Conservation (phyloP, 92 coral and sea anemone species). For the Phenganax marumi region DNA sequence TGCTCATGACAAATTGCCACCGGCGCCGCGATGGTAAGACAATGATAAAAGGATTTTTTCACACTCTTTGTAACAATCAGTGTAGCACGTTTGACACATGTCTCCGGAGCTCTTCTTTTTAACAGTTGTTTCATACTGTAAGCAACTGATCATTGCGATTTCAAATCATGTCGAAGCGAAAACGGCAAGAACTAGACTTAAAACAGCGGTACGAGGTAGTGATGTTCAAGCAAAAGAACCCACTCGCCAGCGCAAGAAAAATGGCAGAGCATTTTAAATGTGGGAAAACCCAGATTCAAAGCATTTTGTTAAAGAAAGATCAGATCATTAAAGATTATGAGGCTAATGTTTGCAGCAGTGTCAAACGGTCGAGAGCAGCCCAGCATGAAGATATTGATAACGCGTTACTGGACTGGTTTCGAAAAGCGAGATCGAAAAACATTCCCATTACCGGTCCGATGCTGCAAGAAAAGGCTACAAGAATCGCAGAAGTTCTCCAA, state of each 20-base stretch:
- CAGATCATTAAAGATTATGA: conserved; percentile 44
- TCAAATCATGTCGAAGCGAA: conserved; percentile 40
- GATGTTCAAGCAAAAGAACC: conserved; percentile 31
- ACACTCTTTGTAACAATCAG: background rate
- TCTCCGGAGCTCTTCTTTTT: background rate
- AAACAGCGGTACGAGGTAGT: conserved; percentile 50
- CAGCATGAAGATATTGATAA: conserved; percentile 43
- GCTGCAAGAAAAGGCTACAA: conserved; percentile 52
- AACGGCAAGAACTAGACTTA: conserved; percentile 53
- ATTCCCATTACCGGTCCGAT: conserved; percentile 42
- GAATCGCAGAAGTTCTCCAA: conserved; percentile 50
- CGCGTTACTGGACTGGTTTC: conserved; percentile 45
- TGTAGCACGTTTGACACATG: background rate
- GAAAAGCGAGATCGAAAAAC: conserved; percentile 28
- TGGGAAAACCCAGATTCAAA: conserved; percentile 47
- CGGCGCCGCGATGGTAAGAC: background rate
- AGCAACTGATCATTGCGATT: background rate
- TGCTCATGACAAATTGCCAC: background rate
- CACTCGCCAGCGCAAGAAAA: background rate
- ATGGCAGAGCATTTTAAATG: conserved; percentile 6
- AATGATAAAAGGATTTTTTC: background rate
- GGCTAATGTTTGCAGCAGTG: conserved; percentile 38
- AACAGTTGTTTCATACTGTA: background rate
- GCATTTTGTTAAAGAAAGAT: conserved; percentile 46
- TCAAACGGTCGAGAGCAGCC: conserved; percentile 41